phyloP scores from a whole-genome alignment of 2,797 vertebrate species.

The Crax fasciolata region DNA sequence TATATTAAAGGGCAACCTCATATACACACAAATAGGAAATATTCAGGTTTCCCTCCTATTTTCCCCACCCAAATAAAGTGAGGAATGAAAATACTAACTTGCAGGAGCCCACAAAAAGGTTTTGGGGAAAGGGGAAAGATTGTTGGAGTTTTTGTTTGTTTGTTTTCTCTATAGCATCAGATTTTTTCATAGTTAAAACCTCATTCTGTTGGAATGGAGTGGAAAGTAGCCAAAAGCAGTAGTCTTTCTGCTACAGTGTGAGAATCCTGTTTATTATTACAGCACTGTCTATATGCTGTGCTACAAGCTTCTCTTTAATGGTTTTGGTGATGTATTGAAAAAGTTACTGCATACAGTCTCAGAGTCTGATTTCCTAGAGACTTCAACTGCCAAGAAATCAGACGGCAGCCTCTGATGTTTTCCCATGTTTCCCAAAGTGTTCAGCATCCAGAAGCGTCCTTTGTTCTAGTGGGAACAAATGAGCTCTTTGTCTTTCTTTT shows the following conservation, averaged over 20 bases:
- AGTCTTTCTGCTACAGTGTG: constrained; percentile 31
- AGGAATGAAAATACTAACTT: not conserved
- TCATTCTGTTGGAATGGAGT: constrained; percentile 48
- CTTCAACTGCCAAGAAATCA: constrained; percentile 31
- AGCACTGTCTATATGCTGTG: not conserved
- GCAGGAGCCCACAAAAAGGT: not conserved
- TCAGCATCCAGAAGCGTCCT: constrained; percentile 29
- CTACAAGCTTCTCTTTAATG: constrained; percentile 52
- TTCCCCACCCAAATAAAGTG: not conserved
- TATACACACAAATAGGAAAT: not conserved
- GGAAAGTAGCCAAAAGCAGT: constrained; percentile 59
- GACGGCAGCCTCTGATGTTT: not conserved
- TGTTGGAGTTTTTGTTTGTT: not conserved
- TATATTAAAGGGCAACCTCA: not conserved
- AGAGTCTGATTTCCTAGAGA: not conserved
- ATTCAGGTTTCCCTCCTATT: not conserved
- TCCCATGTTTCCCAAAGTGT: constrained; percentile 8
- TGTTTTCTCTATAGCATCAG: not conserved
- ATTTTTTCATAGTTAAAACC: constrained; percentile 2
- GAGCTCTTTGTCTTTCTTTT: constrained; percentile 38
- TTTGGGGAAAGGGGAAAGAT: not conserved
- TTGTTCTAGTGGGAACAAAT: constrained; percentile 63
- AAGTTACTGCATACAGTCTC: not conserved
- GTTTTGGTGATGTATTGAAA: constrained; percentile 36
- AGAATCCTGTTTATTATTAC: constrained; percentile 67